Conservation (phyloP, 35 echinoderm and acorn worm species). For the Ophioderma brevispina region DNA sequence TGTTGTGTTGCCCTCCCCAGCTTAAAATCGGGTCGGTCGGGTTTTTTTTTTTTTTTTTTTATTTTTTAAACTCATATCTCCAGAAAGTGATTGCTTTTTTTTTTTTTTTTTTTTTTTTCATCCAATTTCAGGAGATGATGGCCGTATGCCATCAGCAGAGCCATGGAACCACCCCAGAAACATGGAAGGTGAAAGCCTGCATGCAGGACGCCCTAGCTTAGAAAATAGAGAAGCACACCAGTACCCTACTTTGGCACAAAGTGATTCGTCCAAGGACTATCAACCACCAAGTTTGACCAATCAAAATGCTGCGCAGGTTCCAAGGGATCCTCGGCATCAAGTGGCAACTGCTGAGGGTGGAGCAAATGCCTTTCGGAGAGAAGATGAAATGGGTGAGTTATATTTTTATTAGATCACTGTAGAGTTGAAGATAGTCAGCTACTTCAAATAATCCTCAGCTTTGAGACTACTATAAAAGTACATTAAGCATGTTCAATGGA, state of each 20-base stretch:
- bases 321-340: not conserved
- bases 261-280: not conserved
- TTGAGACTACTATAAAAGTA: too few species aligned
- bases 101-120: too few species aligned
- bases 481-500: too few species aligned
- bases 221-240: not conserved
- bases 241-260: not conserved
- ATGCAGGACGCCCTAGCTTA: not conserved
- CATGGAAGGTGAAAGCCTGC: not conserved
- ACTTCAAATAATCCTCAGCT: too few species aligned
- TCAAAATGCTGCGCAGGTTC: not conserved
- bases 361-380: not conserved
- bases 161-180: not conserved
- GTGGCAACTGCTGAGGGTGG: not conserved
- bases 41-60: too few species aligned
- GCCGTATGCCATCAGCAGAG: not conserved
- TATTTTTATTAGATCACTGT: too few species aligned
- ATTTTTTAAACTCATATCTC: too few species aligned
- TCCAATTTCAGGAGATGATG: not conserved
- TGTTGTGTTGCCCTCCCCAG: too few species aligned
- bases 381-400: not conserved
- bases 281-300: not conserved
- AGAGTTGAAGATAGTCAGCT: too few species aligned
- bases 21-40: too few species aligned
- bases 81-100: too few species aligned